These are phyloP conservation scores for Theretra japonica DNA, from an alignment of 2,888 invertebrate species.

Conservation along the genomic window DNA sequence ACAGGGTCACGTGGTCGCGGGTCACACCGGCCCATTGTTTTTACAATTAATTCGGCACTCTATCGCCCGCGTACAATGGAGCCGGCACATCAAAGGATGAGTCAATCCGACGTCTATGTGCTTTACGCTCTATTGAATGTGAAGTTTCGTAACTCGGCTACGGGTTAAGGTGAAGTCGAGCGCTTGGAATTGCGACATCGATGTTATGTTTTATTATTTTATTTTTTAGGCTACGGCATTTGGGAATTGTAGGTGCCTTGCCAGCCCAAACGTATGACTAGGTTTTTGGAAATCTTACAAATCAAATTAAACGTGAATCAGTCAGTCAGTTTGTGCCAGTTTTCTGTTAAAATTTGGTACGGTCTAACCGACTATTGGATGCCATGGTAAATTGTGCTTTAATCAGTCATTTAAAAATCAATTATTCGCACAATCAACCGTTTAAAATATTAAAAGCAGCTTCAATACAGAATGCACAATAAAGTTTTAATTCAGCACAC, in stretches of 20 bases:
- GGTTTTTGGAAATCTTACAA: too few relatives aligned
- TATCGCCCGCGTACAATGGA: slow-evolving; percentile 28
- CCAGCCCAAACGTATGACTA: too few relatives aligned
- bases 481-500: not conserved
- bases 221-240: not conserved
- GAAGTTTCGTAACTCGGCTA: slow-evolving; percentile 25
- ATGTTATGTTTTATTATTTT: not conserved
- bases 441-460: too few relatives aligned
- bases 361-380: too few relatives aligned
- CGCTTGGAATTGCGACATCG: slow-evolving; percentile 9
- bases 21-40: slow-evolving; percentile 23
- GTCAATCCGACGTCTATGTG: slow-evolving; percentile 28
- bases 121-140: slow-evolving; percentile 30
- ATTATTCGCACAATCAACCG: too few relatives aligned
- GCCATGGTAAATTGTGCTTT: too few relatives aligned
- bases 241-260: too few relatives aligned
- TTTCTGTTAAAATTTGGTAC: too few relatives aligned
- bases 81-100: slow-evolving; percentile 31
- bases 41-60: slow-evolving; percentile 26
- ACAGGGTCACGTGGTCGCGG: slow-evolving; percentile 22
- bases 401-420: too few relatives aligned
- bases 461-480: not conserved
- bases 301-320: too few relatives aligned
- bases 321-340: too few relatives aligned
- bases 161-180: slow-evolving; percentile 25